phyloP scores from a whole-genome alignment of 2,113 vertebrate species.

The Meleagris gallopavo region DNA sequence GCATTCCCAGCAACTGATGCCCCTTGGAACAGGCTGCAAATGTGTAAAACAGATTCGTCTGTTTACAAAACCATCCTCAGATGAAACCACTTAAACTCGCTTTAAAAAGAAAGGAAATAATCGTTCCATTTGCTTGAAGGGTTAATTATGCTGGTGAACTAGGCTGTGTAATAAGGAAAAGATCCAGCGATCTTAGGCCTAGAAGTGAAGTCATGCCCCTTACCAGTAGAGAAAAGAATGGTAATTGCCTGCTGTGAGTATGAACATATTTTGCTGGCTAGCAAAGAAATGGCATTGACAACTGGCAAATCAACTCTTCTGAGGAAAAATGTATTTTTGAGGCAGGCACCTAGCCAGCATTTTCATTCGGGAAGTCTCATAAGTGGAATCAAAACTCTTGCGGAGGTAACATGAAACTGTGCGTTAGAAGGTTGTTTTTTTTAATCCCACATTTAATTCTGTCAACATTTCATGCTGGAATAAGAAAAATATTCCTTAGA shows the following conservation, averaged over 20 bases:
- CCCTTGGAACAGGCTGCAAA: not conserved
- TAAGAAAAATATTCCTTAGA: slow-evolving; percentile 68
- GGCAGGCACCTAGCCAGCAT: slow-evolving; percentile 51
- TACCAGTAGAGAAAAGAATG: slow-evolving; percentile 66
- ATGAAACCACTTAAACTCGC: slow-evolving; percentile 27
- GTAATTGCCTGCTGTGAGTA: slow-evolving; percentile 58
- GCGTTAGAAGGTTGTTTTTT: slow-evolving; percentile 58
- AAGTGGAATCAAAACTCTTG: slow-evolving; percentile 75
- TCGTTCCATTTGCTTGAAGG: slow-evolving; percentile 44
- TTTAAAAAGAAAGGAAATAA: slow-evolving; percentile 51
- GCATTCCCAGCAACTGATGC: not conserved
- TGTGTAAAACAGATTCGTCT: not conserved
- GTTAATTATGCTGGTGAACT: slow-evolving; percentile 45
- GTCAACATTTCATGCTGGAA: slow-evolving; percentile 70
- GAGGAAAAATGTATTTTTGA: slow-evolving; percentile 61
- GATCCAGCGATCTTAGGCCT: slow-evolving; percentile 44
- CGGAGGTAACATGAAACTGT: slow-evolving; percentile 69
- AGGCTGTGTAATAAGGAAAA: slow-evolving; percentile 15
- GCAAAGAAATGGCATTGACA: slow-evolving; percentile 58
- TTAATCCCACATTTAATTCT: slow-evolving; percentile 74
- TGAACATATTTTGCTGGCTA: slow-evolving; percentile 59
- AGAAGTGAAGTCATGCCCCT: slow-evolving; percentile 69
- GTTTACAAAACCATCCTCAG: slow-evolving; percentile 8
- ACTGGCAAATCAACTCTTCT: slow-evolving; percentile 59
- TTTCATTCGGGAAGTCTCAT: slow-evolving; percentile 67